phyloP scores from a whole-genome alignment of 2,888 invertebrate genomes.

The Cephonodes hylas region DNA sequence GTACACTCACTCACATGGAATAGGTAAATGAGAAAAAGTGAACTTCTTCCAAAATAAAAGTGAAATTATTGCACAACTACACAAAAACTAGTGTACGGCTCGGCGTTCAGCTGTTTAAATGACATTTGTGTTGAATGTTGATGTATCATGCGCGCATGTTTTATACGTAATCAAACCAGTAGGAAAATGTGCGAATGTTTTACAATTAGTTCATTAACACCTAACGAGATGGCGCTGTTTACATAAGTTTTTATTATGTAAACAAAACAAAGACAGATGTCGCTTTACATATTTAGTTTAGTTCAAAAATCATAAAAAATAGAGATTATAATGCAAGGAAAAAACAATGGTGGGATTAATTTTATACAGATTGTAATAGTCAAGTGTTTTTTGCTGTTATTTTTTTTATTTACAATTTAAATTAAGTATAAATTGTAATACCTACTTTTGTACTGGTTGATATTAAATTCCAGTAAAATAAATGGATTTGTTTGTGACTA shows the following conservation, averaged over 20 bases:
- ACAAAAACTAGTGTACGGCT: not conserved
- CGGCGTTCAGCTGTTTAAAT: not conserved
- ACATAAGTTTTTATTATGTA: not conserved
- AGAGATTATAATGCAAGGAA: too few species aligned
- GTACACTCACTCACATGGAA: not conserved
- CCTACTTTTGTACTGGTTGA: too few species aligned
- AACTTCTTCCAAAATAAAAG: not conserved
- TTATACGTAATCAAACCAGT: not conserved
- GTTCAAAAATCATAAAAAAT: too few species aligned
- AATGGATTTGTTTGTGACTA: too few species aligned
- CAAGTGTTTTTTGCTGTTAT: too few species aligned
- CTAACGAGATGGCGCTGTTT: not conserved
- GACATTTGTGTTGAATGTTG: not conserved
- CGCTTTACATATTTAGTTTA: not conserved
- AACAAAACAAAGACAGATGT: not conserved
- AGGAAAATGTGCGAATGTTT: not conserved
- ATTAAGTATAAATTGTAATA: not conserved
- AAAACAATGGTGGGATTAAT: too few species aligned
- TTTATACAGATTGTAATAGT: too few species aligned
- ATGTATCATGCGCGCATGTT: not conserved
- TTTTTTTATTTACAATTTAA: not conserved
- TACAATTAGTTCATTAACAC: not conserved
- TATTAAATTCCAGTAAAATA: too few species aligned
- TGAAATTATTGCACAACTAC: not conserved
- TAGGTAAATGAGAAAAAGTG: not conserved